Percentiles rank a stretch among this genome's conserved stretches.
These are phyloP conservation scores for Drosophila mojavensis DNA, from an alignment of 1,140 invertebrate species.

Conservation along the genomic window DNA sequence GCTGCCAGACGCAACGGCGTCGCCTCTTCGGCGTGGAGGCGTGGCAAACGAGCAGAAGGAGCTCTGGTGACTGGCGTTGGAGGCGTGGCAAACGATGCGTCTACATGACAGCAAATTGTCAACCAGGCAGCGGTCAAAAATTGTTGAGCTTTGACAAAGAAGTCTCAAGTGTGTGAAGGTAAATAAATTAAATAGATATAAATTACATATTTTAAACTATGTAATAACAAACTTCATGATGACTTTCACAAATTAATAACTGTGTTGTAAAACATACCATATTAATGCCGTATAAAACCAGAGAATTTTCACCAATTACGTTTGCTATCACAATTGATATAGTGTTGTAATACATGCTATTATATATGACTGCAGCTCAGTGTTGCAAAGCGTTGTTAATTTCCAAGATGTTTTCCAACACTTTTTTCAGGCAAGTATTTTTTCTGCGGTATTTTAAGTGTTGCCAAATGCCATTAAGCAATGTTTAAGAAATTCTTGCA, in stretches of 20 bases:
- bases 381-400: background rate
- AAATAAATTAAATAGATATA: background rate
- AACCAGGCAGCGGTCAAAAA: constrained; percentile 16
- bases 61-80: background rate
- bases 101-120: constrained; percentile 16
- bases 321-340: background rate
- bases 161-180: background rate
- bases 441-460: too few relatives aligned
- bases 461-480: too few relatives aligned
- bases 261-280: constrained; percentile 2
- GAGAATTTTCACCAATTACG: background rate
- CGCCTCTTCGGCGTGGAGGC: constrained; percentile 22
- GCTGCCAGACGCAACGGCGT: constrained; percentile 71
- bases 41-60: background rate
- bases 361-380: background rate
- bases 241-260: background rate
- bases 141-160: constrained; percentile 16
- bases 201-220: background rate
- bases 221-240: background rate
- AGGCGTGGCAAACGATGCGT: background rate
- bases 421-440: too few relatives aligned
- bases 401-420: too few relatives aligned
- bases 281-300: too few relatives aligned
- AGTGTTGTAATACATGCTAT: constrained; percentile 3
- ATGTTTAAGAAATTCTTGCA: too few relatives aligned